phyloP scores from a whole-genome alignment of 2,113 vertebrate species.

The Regulus satrapa region DNA sequence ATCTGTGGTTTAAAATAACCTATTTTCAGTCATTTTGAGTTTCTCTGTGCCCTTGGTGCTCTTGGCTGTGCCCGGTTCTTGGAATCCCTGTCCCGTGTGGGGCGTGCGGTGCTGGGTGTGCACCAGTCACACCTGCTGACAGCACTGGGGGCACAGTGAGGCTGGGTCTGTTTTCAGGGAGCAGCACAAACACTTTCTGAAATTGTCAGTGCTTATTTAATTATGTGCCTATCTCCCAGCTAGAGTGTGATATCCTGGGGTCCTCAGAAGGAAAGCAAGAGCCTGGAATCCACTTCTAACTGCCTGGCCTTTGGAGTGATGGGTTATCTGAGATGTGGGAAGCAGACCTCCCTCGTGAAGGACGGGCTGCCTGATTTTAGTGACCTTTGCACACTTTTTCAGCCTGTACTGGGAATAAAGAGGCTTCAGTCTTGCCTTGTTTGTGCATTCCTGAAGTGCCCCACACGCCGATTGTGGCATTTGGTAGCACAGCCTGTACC shows the following conservation, averaged over 20 bases:
- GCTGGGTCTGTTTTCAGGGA: background rate
- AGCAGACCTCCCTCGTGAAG: background rate
- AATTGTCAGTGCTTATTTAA: background rate
- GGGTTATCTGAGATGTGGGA: background rate
- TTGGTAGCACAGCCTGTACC: background rate
- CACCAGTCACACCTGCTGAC: background rate
- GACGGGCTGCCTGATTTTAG: background rate
- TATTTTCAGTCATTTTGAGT: background rate
- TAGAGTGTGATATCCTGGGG: background rate
- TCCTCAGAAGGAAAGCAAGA: background rate
- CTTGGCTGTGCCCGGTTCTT: background rate
- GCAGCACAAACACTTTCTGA: background rate
- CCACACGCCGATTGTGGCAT: background rate
- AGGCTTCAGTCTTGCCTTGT: slow-evolving; percentile 13
- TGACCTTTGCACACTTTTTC: background rate
- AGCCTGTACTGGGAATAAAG: background rate
- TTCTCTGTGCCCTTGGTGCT: background rate
- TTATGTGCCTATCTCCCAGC: background rate
- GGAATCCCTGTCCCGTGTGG: background rate
- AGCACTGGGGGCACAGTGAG: background rate
- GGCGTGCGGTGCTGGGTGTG: background rate
- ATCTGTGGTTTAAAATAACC: background rate
- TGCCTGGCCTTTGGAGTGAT: background rate
- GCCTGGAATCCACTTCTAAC: background rate
- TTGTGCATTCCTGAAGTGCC: slow-evolving; percentile 20